Evolutionary conservation across 2,113 vertebrate species (phyloP).

Genomic region (Ochotona curzoniae): DNA sequence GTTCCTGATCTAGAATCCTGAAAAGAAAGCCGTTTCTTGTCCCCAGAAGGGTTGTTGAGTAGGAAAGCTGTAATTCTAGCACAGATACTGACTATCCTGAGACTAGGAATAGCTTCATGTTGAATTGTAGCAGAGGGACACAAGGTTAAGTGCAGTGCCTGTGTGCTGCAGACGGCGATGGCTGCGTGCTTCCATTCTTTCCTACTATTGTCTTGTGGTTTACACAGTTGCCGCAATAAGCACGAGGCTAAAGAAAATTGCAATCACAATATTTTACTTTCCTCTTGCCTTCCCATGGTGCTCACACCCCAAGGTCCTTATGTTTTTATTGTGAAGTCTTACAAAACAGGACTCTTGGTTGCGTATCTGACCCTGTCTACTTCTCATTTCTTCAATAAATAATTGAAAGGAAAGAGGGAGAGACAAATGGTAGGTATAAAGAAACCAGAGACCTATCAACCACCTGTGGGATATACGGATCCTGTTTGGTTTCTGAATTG

Average conservation of each 20-base stretch:
- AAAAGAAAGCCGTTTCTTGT: slow-evolving; percentile 1
- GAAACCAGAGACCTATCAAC: not conserved
- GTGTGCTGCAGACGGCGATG: not conserved
- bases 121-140: not conserved
- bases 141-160: not conserved
- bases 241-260: not conserved
- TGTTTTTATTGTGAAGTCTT: not conserved
- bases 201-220: not conserved
- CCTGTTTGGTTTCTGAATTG: not conserved
- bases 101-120: not conserved
- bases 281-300: too few relatives aligned
- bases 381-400: slow-evolving; percentile 19
- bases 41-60: not conserved
- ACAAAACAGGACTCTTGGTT: not conserved
- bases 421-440: not conserved
- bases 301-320: not conserved
- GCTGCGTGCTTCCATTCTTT: not conserved
- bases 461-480: not conserved
- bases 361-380: not conserved
- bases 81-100: not conserved
- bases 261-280: not conserved
- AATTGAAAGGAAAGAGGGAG: not conserved
- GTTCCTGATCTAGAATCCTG: not conserved
- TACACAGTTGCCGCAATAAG: not conserved
- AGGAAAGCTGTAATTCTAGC: not conserved